Conservation (phyloP, 1,140 invertebrate genomes). For the Drosophila dunni region DNA sequence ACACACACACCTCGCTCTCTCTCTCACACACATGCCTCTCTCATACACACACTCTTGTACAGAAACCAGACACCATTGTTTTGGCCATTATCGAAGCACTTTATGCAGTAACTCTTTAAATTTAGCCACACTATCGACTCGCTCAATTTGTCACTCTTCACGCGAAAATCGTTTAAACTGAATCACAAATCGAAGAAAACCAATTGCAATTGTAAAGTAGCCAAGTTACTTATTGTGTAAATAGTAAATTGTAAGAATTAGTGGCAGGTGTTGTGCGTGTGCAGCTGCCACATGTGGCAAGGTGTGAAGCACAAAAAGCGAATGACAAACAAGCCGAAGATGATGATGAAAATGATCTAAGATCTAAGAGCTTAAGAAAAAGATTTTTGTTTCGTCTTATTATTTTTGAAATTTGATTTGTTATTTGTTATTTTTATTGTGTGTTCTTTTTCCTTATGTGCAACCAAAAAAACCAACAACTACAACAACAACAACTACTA, state of each 20-base stretch:
- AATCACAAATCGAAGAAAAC: constrained; percentile 16
- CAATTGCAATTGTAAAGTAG: not conserved
- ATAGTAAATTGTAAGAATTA: constrained; percentile 9
- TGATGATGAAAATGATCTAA: constrained; percentile 2
- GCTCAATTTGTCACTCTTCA: constrained; percentile 29
- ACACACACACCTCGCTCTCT: constrained; percentile 20
- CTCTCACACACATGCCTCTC: constrained; percentile 33
- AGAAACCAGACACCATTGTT: constrained; percentile 26
- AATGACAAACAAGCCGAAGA: constrained; percentile 33
- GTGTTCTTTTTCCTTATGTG: constrained; percentile 54
- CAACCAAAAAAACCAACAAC: constrained; percentile 38
- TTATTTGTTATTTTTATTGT: constrained; percentile 45
- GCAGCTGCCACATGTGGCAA: constrained; percentile 18
- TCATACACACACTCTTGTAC: constrained; percentile 23
- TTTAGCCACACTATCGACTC: constrained; percentile 53
- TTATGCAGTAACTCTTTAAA: constrained; percentile 66
- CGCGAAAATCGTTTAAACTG: constrained; percentile 13
- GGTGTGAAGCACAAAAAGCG: constrained; percentile 64
- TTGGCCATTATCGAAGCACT: constrained; percentile 41
- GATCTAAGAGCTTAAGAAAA: constrained; percentile 9
- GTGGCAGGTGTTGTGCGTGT: not conserved
- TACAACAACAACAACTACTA: constrained; percentile 32
- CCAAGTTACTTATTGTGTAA: constrained; percentile 6
- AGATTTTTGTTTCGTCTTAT: constrained; percentile 15
- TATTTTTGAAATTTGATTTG: constrained; percentile 49